Evolutionary conservation across 2,888 invertebrate genomes (phyloP).

Genomic region (Aporophyla lueneburgensis): DNA sequence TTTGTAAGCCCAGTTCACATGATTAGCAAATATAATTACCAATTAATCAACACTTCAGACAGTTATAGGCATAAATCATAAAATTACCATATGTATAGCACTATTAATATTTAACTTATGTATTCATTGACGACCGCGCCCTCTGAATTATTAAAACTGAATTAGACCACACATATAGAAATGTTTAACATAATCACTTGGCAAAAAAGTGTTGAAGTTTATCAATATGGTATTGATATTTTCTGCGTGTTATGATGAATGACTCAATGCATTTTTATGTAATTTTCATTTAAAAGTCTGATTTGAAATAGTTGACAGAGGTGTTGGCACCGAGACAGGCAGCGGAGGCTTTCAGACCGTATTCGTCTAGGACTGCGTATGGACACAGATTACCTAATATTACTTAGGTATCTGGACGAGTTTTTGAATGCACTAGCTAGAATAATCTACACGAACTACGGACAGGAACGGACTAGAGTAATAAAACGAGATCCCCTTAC

Average conservation of each 20-base stretch:
- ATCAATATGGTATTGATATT: slow-evolving; percentile 55
- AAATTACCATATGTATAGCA: slow-evolving; percentile 66
- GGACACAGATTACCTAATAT: slow-evolving; percentile 7
- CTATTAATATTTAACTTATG: slow-evolving; percentile 52
- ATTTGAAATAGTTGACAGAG: slow-evolving; percentile 20
- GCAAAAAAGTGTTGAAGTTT: slow-evolving; percentile 53
- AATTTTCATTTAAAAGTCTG: slow-evolving; percentile 51
- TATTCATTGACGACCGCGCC: slow-evolving; percentile 58
- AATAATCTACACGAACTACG: not conserved
- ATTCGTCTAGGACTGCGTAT: slow-evolving; percentile 1
- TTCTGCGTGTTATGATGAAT: slow-evolving; percentile 57
- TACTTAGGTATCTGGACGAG: not conserved
- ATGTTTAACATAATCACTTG: slow-evolving; percentile 59
- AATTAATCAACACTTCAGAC: slow-evolving; percentile 63
- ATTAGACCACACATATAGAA: slow-evolving; percentile 65
- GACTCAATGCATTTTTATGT: slow-evolving; percentile 54
- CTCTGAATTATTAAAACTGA: slow-evolving; percentile 57
- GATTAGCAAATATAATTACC: slow-evolving; percentile 65
- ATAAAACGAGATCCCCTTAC: not conserved
- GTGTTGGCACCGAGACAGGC: slow-evolving; percentile 31
- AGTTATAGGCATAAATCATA: slow-evolving; percentile 68
- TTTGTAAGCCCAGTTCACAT: slow-evolving; percentile 41
- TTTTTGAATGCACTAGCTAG: not conserved
- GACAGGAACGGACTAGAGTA: too few species aligned
- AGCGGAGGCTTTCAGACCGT: slow-evolving; percentile 13